These are phyloP conservation scores for Amphiprion clarkii DNA, from an alignment of 2,797 vertebrate species.

Conservation along the genomic window DNA sequence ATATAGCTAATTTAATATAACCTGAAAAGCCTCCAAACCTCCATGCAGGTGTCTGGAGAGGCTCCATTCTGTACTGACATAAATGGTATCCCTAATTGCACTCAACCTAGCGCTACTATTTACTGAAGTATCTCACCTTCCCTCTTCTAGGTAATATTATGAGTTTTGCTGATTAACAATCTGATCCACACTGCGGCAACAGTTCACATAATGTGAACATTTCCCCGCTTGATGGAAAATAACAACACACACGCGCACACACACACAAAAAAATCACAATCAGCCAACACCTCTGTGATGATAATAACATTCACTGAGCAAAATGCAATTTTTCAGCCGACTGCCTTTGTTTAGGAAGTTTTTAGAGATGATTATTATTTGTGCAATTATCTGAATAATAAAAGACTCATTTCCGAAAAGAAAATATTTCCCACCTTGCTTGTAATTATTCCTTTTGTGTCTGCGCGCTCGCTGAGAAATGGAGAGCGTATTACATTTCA, in stretches of 20 bases:
- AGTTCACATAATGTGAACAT: conserved; percentile 69
- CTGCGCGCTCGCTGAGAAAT: conserved; percentile 22
- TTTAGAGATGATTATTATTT: conserved; percentile 75
- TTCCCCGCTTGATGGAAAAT: conserved; percentile 71
- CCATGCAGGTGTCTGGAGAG: conserved; percentile 39
- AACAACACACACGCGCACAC: conserved; percentile 43
- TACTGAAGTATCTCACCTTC: conserved; percentile 37
- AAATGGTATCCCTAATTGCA: conserved; percentile 46
- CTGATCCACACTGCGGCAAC: conserved; percentile 57
- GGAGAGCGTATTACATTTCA: conserved; percentile 37
- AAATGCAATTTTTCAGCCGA: conserved; percentile 79
- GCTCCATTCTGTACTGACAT: conserved; percentile 53
- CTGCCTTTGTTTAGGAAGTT: conserved; percentile 76
- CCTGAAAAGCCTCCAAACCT: conserved; percentile 40
- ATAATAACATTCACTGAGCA: conserved; percentile 70
- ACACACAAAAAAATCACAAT: conserved; percentile 46
- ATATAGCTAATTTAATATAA: conserved; percentile 58
- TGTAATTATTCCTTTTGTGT: conserved; percentile 53
- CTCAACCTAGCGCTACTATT: conserved; percentile 42
- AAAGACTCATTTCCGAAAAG: conserved; percentile 57
- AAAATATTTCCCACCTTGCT: conserved; percentile 61
- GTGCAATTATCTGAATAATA: conserved; percentile 72
- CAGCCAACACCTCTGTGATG: conserved; percentile 63
- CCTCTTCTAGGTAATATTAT: conserved; percentile 25
- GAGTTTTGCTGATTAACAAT: conserved; percentile 61